A percentile compares a stretch with the other conserved stretches of the same genome.
These are phyloP conservation scores for Syngnathus rostellatus DNA, from an alignment of 2,797 vertebrate species.

Conservation along the genomic window DNA sequence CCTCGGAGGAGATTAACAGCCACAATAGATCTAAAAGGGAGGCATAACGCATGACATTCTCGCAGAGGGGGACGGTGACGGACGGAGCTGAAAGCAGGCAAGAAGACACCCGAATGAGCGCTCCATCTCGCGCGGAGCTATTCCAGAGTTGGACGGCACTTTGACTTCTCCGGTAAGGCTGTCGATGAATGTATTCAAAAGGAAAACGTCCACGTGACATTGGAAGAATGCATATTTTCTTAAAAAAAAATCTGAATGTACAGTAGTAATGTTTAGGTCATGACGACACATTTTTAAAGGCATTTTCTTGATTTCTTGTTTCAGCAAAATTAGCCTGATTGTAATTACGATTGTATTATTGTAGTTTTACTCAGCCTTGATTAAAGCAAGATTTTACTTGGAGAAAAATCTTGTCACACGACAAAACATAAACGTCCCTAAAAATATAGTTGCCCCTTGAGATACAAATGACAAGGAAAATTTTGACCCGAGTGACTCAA, in stretches of 20 bases:
- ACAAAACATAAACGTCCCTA: neutral
- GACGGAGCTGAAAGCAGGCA: constrained; percentile 25
- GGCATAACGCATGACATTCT: constrained; percentile 45
- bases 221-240: neutral
- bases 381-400: neutral
- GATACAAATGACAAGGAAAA: neutral
- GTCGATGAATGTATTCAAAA: neutral
- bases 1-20: constrained; percentile 53
- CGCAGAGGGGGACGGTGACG: constrained; percentile 27
- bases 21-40: neutral
- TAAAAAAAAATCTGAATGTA: neutral
- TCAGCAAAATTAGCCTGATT: neutral
- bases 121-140: constrained; percentile 45
- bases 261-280: neutral
- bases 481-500: neutral
- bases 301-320: neutral
- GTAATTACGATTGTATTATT: neutral
- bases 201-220: neutral
- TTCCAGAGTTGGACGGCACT: constrained; percentile 48
- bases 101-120: constrained; percentile 20
- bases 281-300: neutral
- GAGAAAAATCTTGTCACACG: neutral
- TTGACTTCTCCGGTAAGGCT: constrained; percentile 48
- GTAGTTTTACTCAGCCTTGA: neutral
- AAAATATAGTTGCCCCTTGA: neutral